These are phyloP conservation scores for Erpetoichthys calabaricus DNA, from an alignment of 2,797 vertebrate genomes.

Conservation along the genomic window DNA sequence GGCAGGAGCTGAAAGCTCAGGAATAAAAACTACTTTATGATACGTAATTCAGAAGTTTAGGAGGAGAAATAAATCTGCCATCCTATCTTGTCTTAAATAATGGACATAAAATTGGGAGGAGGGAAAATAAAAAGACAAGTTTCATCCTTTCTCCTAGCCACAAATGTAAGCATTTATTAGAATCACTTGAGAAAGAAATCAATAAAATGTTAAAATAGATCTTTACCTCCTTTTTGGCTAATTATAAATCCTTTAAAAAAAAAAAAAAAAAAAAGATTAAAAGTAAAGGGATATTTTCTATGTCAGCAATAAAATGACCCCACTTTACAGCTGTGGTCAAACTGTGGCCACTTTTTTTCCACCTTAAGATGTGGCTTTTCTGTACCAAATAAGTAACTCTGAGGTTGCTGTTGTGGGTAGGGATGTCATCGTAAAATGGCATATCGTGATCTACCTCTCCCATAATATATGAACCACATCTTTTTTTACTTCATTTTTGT, in stretches of 20 bases:
- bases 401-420: constrained; percentile 45
- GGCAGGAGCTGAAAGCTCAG: too few relatives aligned
- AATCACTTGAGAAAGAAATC: constrained; percentile 33
- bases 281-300: constrained; percentile 30
- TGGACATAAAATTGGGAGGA: not conserved
- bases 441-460: constrained; percentile 48
- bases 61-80: too few relatives aligned
- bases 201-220: constrained; percentile 33
- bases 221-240: constrained; percentile 30
- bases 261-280: constrained; percentile 37
- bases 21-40: too few relatives aligned
- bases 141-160: not conserved
- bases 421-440: constrained; percentile 51
- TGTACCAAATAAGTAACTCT: constrained; percentile 44
- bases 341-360: constrained; percentile 27
- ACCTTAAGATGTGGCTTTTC: constrained; percentile 54
- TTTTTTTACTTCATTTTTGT: constrained; percentile 35
- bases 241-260: constrained; percentile 46
- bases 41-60: too few relatives aligned
- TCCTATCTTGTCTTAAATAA: not conserved
- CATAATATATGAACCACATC: constrained; percentile 36
- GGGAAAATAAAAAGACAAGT: not conserved
- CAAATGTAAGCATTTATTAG: constrained; percentile 31
- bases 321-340: constrained; percentile 40
- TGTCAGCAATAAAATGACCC: constrained; percentile 46